Conservation (phyloP, 2,797 vertebrate species). For the Spheniscus humboldti region DNA sequence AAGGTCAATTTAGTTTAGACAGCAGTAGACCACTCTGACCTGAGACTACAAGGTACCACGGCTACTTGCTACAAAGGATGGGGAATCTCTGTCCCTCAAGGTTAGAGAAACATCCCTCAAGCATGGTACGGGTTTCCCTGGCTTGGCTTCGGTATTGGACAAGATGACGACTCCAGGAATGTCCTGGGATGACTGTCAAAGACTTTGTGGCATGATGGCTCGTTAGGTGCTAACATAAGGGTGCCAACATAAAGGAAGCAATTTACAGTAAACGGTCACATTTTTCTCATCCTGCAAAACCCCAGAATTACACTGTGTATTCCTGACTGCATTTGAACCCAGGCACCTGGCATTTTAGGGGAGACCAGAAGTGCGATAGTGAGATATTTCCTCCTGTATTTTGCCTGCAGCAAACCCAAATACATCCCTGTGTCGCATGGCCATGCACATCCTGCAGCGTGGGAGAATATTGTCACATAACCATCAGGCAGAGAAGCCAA, state of each 20-base stretch:
- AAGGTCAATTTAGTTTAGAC: not conserved
- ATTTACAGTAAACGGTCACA: not conserved
- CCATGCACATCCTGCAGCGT: not conserved
- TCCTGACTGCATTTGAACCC: not conserved
- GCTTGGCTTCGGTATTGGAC: not conserved
- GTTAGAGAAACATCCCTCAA: not conserved
- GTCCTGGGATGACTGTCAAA: not conserved
- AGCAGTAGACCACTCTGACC: not conserved
- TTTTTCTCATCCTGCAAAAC: not conserved
- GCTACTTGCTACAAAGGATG: not conserved
- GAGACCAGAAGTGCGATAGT: not conserved
- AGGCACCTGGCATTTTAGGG: not conserved
- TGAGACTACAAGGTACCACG: not conserved
- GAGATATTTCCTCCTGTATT: not conserved
- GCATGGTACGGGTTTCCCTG: not conserved
- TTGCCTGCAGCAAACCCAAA: not conserved
- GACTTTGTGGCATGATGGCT: not conserved
- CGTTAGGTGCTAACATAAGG: not conserved
- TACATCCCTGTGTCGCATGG: rapidly evolving
- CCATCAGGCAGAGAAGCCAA: not conserved
- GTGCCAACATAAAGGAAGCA: not conserved
- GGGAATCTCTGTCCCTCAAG: not conserved
- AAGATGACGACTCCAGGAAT: not conserved
- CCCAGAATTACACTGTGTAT: not conserved
- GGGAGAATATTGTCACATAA: not conserved